Percentiles rank a stretch among this genome's conserved stretches.
Conservation (phyloP, 2,888 invertebrate genomes). For the Polietes domitor region DNA sequence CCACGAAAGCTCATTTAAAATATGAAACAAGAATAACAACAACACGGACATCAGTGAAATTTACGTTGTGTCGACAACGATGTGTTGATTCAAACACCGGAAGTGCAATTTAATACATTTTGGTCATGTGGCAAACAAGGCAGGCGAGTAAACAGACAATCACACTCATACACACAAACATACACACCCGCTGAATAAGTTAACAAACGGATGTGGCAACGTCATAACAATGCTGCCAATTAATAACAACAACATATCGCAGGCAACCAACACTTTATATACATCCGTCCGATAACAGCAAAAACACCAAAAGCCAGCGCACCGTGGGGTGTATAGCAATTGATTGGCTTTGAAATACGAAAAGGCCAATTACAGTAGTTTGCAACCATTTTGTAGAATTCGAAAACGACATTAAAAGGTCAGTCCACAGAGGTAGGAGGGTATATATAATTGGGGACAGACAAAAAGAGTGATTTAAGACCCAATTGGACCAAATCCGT, state of each 20-base stretch:
- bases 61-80: conserved; percentile 20
- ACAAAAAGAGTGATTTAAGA: no score
- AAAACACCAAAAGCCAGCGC: neutral
- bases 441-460: no score
- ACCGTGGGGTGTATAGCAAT: neutral
- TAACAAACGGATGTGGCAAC: conserved; percentile 69
- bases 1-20: conserved; percentile 41
- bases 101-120: conserved; percentile 62
- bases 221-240: conserved; percentile 68
- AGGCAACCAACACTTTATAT: conserved; percentile 33
- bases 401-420: no score
- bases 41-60: conserved; percentile 1
- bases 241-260: conserved; percentile 51
- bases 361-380: no score
- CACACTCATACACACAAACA: neutral
- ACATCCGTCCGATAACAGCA: conserved; percentile 4
- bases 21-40: conserved; percentile 16
- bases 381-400: no score
- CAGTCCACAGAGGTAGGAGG: no score
- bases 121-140: conserved; percentile 19
- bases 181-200: conserved; percentile 53
- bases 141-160: neutral
- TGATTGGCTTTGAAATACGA: no score
- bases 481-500: no score
- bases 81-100: conserved; percentile 60